Evolutionary conservation across 2,113 vertebrate species (phyloP), one percentile per base, ranked within the genome.

Genomic region (Entomyzon cyanotis): DNA sequence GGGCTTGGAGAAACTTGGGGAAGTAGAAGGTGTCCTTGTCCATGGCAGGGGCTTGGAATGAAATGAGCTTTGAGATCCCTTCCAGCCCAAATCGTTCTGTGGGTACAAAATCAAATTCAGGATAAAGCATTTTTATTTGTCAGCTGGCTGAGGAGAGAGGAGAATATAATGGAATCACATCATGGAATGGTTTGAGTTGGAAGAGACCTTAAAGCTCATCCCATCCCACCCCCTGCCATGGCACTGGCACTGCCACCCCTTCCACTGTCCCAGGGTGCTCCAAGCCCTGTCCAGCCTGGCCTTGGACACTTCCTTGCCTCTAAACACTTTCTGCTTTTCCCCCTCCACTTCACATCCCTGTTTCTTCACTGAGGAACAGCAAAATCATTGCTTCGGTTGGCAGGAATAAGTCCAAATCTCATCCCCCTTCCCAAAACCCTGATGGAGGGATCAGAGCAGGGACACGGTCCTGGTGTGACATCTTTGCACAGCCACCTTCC

Each of bases 401-500:
- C 47, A 65, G 85, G 23, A 59, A 11, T 14, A 39, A 59, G 25
- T 21, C 7, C 28, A 87, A 21, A 30, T 24, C 63, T 12, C 56
- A 23, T 35, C 30, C 13, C 4, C 17, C 25, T 46, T 74, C 35
- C 44, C n/a, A 47, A 31, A 65, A 81, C 24, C 28, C 44, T 12
- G 3, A 3, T 1, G 28, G 74, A 47, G 35, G 60, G 27, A 10
- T 9, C 63, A 37, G 55, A 52, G 35, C n/a, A 41, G 52, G 28
- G 6, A 11, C 21, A 1, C 8, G 1, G 44, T 39, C 35, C 49
- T 0, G 0, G 0, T 0, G 62, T 2, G 2, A 30, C n/a, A 12
- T 4, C 56, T 53, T 27, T 58, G 56, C 62, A 70, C 2, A 18
- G 52, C 6, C 15, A 33, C 64, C 23, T 41, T 14, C 77, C 2